phyloP scores from a whole-genome alignment of 2,113 vertebrate species.

The Conger conger region DNA sequence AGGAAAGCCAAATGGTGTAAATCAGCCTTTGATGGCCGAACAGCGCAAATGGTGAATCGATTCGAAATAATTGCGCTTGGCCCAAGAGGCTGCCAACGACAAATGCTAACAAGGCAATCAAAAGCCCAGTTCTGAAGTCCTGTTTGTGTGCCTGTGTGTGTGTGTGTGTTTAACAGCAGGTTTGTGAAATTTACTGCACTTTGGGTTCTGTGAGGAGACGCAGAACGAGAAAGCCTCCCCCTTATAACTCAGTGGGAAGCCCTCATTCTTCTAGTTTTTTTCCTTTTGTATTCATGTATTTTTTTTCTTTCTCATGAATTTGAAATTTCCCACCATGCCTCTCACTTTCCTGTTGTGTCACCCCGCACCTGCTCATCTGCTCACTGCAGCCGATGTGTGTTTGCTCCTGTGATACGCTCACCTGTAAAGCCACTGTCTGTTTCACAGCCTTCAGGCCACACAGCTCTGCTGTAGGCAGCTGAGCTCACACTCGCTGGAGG shows the following conservation, averaged over 20 bases:
- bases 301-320: not conserved
- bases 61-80: not conserved
- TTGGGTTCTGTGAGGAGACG: not conserved
- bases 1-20: not conserved
- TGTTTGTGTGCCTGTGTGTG: not conserved
- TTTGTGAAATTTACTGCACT: not conserved
- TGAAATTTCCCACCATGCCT: not conserved
- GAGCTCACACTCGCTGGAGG: not conserved
- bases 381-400: not conserved
- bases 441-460: not conserved
- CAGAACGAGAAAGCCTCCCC: not conserved
- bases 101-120: not conserved
- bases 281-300: not conserved
- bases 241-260: not conserved
- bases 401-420: not conserved
- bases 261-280: too few species aligned
- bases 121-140: not conserved
- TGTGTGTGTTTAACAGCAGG: not conserved
- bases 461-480: not conserved
- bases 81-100: not conserved
- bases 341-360: too few species aligned
- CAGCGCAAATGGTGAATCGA: not conserved
- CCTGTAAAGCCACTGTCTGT: not conserved
- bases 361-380: too few species aligned
- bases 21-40: conserved; percentile 3